Evolutionary conservation across 2,797 vertebrate genomes (phyloP).

Genomic region (Valencia hispanica): DNA sequence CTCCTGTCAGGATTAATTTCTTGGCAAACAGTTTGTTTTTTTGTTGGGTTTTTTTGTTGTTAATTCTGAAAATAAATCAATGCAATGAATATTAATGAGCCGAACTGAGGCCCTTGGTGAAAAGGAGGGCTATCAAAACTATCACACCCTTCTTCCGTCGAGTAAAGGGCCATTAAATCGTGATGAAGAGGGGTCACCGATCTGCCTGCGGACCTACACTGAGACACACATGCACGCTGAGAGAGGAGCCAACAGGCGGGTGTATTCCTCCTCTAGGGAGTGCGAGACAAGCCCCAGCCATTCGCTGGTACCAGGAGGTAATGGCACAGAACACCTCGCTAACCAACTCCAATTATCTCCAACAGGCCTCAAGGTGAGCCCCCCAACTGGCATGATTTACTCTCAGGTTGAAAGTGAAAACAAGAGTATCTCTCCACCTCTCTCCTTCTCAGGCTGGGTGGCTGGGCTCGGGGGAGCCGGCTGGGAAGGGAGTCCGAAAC

Average conservation of each 20-base stretch:
- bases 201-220: constrained; percentile 43
- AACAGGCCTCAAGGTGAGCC: constrained; percentile 80
- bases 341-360: constrained; percentile 85
- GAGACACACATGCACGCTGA: constrained; percentile 34
- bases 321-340: constrained; percentile 82
- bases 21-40: constrained; percentile 75
- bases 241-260: constrained; percentile 68
- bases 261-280: constrained; percentile 74
- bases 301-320: constrained; percentile 82
- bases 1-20: constrained; percentile 82
- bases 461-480: constrained; percentile 59
- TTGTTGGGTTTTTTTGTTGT: constrained; percentile 76
- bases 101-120: constrained; percentile 68
- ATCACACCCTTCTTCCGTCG: constrained; percentile 43
- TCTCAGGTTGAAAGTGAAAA: constrained; percentile 80
- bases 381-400: constrained; percentile 83
- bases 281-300: constrained; percentile 73
- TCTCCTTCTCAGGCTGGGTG: constrained; percentile 60
- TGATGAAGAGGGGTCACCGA: constrained; percentile 76
- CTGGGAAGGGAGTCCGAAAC: constrained; percentile 54
- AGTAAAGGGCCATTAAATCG: constrained; percentile 72
- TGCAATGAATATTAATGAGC: constrained; percentile 77
- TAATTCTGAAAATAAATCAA: constrained; percentile 80
- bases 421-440: constrained; percentile 62
- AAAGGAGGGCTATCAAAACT: constrained; percentile 64